Evolutionary conservation across 2,113 vertebrate species (phyloP).

Genomic region (Notothenia coriiceps): DNA sequence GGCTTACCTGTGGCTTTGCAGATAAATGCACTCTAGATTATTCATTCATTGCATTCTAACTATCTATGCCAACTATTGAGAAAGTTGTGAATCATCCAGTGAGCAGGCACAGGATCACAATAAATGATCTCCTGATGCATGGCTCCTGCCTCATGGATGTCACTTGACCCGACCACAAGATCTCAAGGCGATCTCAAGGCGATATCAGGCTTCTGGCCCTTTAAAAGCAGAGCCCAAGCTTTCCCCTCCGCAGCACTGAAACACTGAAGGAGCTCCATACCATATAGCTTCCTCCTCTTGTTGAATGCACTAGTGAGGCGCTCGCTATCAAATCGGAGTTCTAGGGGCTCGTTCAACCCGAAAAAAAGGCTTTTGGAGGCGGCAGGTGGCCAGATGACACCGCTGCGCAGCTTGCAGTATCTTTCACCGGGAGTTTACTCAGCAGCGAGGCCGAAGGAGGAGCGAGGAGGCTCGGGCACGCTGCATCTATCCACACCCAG

Average conservation of each 20-base stretch:
- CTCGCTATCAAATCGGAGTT: slow-evolving; percentile 37
- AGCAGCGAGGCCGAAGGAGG: slow-evolving; percentile 43
- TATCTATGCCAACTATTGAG: not conserved
- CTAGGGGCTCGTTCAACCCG: slow-evolving; percentile 5
- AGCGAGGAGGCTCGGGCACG: slow-evolving; percentile 51
- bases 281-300: slow-evolving; percentile 49
- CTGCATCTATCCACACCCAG: slow-evolving; percentile 69
- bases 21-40: not conserved
- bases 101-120: not conserved
- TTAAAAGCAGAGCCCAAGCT: slow-evolving; percentile 78
- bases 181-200: not conserved
- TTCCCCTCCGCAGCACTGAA: slow-evolving; percentile 39
- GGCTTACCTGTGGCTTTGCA: not conserved
- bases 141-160: slow-evolving; percentile 46
- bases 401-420: slow-evolving; percentile 45
- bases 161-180: slow-evolving; percentile 60
- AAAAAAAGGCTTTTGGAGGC: slow-evolving; percentile 32
- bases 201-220: slow-evolving; percentile 77
- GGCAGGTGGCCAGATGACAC: slow-evolving; percentile 69
- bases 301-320: slow-evolving; percentile 50
- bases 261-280: slow-evolving; percentile 59
- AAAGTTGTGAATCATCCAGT: slow-evolving; percentile 12
- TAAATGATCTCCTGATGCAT: slow-evolving; percentile 63
- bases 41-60: not conserved
- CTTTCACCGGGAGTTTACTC: slow-evolving; percentile 40